Evolutionary conservation across 2,888 invertebrate genomes (phyloP).

Genomic region (Rhamnusium bicolor): DNA sequence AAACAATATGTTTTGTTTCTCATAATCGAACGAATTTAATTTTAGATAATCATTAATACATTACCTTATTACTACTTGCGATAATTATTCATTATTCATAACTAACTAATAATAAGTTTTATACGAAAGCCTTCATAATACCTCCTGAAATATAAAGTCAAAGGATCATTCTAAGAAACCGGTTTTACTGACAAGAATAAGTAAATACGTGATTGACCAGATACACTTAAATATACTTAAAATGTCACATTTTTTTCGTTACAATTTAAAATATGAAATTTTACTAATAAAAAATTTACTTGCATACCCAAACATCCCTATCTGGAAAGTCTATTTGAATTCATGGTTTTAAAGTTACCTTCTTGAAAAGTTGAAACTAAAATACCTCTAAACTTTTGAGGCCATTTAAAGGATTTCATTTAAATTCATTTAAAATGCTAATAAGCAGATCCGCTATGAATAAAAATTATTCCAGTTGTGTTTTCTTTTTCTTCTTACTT

Average conservation of each 20-base stretch:
- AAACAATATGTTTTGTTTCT: too few relatives aligned
- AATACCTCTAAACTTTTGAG: slow-evolving; percentile 33
- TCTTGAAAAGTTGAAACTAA: slow-evolving; percentile 21
- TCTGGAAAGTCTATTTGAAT: not conserved
- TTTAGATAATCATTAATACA: too few relatives aligned
- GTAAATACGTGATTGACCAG: too few relatives aligned
- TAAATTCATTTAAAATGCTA: slow-evolving; percentile 67
- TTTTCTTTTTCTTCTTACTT: slow-evolving; percentile 47
- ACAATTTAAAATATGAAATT: not conserved
- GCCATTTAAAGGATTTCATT: slow-evolving; percentile 62
- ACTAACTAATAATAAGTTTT: too few relatives aligned
- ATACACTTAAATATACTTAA: too few relatives aligned
- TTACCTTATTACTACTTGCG: too few relatives aligned
- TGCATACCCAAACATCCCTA: not conserved
- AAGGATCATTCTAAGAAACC: too few relatives aligned
- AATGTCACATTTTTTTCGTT: slow-evolving; percentile 1
- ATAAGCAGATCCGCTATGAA: slow-evolving; percentile 62
- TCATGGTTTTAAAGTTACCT: slow-evolving; percentile 12
- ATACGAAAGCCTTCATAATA: too few relatives aligned
- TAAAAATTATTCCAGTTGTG: slow-evolving; percentile 60
- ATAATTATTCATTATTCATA: too few relatives aligned
- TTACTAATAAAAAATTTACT: slow-evolving; percentile 3
- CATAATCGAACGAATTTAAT: too few relatives aligned
- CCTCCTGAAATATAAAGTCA: too few relatives aligned
- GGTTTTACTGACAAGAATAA: too few relatives aligned